Conservation (phyloP, 2,113 vertebrate species). For the Oceanodroma tethys region DNA sequence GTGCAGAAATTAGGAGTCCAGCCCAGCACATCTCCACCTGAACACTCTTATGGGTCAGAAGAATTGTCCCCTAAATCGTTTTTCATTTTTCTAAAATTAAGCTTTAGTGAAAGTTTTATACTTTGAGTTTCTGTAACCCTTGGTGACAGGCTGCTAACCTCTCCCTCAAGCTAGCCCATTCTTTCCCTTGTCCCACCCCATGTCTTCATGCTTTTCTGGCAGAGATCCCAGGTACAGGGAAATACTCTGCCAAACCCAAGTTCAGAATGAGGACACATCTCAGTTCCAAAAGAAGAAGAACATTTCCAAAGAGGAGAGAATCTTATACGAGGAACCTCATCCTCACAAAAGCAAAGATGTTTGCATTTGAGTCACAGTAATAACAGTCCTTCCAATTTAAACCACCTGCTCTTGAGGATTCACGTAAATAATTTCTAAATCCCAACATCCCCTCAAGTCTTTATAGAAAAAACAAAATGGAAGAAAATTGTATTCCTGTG, state of each 20-base stretch:
- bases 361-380: not conserved
- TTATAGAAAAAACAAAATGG: not conserved
- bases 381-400: not conserved
- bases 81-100: not conserved
- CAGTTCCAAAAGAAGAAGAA: not conserved
- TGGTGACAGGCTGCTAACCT: constrained; percentile 1
- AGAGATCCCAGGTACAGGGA: not conserved
- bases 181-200: not conserved
- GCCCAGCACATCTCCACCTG: not conserved
- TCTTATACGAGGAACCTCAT: not conserved
- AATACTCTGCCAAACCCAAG: constrained; percentile 24
- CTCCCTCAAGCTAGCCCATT: not conserved
- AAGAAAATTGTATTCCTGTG: not conserved
- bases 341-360: not conserved
- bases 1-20: not conserved
- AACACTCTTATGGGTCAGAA: not conserved
- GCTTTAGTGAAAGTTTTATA: not conserved
- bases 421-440: not conserved
- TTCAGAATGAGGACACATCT: not conserved
- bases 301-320: not conserved
- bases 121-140: not conserved
- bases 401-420: not conserved
- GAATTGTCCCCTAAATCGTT: not conserved
- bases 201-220: constrained; percentile 3
- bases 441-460: not conserved